Conservation (phyloP, 2,113 vertebrate species). For the Nerophis lumbriciformis region DNA sequence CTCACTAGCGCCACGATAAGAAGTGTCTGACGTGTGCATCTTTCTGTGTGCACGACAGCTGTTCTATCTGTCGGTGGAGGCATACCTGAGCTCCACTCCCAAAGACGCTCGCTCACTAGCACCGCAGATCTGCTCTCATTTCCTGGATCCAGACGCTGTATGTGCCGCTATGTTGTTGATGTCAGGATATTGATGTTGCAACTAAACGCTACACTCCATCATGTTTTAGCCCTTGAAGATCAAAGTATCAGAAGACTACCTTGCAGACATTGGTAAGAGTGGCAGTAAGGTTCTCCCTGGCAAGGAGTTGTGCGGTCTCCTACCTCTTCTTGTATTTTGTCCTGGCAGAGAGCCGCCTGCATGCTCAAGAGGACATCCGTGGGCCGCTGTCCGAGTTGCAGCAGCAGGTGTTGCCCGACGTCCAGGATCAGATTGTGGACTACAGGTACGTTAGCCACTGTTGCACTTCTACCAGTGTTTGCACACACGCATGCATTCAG, state of each 20-base stretch:
- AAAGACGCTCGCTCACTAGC: slow-evolving; percentile 82
- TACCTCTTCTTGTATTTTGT: not conserved
- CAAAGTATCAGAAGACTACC: slow-evolving; percentile 78
- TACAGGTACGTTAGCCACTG: slow-evolving; percentile 73
- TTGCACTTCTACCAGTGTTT: too few relatives aligned
- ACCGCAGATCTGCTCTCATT: slow-evolving; percentile 85
- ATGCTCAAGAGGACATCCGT: slow-evolving; percentile 79
- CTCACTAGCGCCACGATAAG: too few relatives aligned
- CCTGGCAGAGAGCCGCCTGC: slow-evolving; percentile 74
- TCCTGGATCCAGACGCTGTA: slow-evolving; percentile 84
- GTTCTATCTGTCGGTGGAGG: slow-evolving; percentile 86
- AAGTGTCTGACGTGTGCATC: not conserved
- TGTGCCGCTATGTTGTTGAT: slow-evolving; percentile 29
- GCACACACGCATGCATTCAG: too few relatives aligned
- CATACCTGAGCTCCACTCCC: slow-evolving; percentile 76
- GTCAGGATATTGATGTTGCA: not conserved
- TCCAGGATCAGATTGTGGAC: slow-evolving; percentile 89
- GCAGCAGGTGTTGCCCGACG: slow-evolving; percentile 81
- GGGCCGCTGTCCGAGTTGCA: slow-evolving; percentile 80
- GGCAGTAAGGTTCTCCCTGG: not conserved
- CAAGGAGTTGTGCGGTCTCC: not conserved
- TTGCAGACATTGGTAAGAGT: slow-evolving; percentile 82
- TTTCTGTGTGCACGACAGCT: slow-evolving; percentile 63
- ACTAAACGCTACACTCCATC: not conserved
- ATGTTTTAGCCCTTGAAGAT: slow-evolving; percentile 80